Evolutionary conservation across 2,888 invertebrate genomes (phyloP).

Genomic region (Pherbina coryleti): DNA sequence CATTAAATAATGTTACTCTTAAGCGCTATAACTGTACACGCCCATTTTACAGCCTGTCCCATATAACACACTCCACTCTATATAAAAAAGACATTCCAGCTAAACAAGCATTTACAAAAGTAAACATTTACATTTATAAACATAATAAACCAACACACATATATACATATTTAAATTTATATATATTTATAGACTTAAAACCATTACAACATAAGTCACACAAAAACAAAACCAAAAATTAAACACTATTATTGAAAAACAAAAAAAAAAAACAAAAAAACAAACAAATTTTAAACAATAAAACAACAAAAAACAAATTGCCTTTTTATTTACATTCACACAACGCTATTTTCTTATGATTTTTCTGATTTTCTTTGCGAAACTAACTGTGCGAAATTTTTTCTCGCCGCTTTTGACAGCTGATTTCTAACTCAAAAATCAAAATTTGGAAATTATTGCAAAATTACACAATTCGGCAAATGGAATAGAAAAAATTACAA

Average conservation of each 20-base stretch:
- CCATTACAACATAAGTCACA: slow-evolving; percentile 38
- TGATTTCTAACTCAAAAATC: neutral
- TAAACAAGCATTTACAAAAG: slow-evolving; percentile 25
- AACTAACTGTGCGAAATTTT: neutral
- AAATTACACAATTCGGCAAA: neutral
- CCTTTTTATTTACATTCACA: slow-evolving; percentile 39
- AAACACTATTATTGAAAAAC: slow-evolving; percentile 36
- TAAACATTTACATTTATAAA: slow-evolving; percentile 20
- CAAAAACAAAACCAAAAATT: slow-evolving; percentile 48
- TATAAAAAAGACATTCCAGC: neutral
- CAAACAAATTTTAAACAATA: slow-evolving; percentile 49
- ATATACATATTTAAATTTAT: slow-evolving; percentile 33
- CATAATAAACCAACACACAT: slow-evolving; percentile 38
- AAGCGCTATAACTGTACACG: no score
- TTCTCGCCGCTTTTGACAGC: no score
- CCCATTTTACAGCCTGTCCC: no score
- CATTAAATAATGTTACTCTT: neutral
- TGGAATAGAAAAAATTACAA: neutral
- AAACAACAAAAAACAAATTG: slow-evolving; percentile 47
- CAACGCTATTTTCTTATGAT: no score
- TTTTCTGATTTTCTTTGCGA: neutral
- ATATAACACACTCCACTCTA: no score
- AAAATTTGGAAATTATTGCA: neutral
- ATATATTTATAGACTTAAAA: slow-evolving; percentile 30
- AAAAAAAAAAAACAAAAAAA: slow-evolving; percentile 49